A percentile compares a stretch with the other conserved stretches of the same genome.
phyloP scores from a whole-genome alignment of 2,888 invertebrate genomes.

The Stratiomys singularior region DNA sequence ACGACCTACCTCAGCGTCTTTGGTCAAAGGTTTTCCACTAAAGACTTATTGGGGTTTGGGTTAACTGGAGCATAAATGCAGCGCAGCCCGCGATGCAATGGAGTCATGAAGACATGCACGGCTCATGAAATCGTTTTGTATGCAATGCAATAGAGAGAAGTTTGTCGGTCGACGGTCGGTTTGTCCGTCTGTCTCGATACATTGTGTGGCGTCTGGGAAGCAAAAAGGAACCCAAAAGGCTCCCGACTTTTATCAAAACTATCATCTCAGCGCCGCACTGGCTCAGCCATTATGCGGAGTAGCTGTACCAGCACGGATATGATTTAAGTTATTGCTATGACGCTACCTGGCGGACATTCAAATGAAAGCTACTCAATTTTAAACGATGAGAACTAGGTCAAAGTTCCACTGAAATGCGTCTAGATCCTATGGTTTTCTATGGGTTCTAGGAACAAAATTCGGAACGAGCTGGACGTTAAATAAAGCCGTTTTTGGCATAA shows the following conservation, averaged over 20 bases:
- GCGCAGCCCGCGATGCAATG: not conserved
- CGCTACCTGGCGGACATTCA: not conserved
- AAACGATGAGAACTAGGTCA: slow-evolving; percentile 39
- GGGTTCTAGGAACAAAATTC: too few relatives aligned
- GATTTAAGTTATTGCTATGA: slow-evolving; percentile 13
- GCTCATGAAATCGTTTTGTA: slow-evolving; percentile 27
- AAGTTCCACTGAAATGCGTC: too few relatives aligned
- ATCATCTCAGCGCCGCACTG: slow-evolving; percentile 29
- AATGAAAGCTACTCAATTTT: slow-evolving; percentile 4
- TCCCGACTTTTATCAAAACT: slow-evolving; percentile 27
- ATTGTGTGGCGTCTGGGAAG: slow-evolving; percentile 42
- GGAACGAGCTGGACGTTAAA: too few relatives aligned
- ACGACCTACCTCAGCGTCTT: slow-evolving; percentile 47
- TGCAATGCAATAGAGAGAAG: slow-evolving; percentile 27
- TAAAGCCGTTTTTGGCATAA: too few relatives aligned
- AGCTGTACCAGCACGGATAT: not conserved
- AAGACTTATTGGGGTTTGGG: slow-evolving; percentile 42
- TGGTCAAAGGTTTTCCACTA: slow-evolving; percentile 41
- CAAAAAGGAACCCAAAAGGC: slow-evolving; percentile 17
- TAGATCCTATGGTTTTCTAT: too few relatives aligned
- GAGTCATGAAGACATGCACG: slow-evolving; percentile 25
- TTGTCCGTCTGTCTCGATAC: slow-evolving; percentile 23
- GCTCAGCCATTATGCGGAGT: not conserved
- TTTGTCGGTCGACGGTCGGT: slow-evolving; percentile 26
- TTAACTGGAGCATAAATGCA: slow-evolving; percentile 33